These are phyloP conservation scores for Pheosia gnoma DNA, from an alignment of 2,888 invertebrate genomes.

Conservation along the genomic window DNA sequence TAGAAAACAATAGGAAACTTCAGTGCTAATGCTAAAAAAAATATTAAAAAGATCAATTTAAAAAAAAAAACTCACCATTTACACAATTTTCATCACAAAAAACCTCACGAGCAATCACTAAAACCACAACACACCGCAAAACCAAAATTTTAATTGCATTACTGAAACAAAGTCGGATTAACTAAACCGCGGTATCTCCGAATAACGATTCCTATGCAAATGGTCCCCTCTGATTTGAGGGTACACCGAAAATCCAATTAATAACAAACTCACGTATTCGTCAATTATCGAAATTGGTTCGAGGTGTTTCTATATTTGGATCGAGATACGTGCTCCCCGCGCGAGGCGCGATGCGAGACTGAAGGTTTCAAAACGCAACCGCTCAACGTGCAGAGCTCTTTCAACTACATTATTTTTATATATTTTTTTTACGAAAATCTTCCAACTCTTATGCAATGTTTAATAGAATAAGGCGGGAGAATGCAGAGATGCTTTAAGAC, in stretches of 20 bases:
- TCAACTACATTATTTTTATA: constrained; percentile 28
- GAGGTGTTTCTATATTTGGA: constrained; percentile 7
- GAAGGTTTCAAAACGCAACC: constrained; percentile 30
- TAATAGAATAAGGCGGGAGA: no score
- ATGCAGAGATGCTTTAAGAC: no score
- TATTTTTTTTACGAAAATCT: constrained; percentile 4
- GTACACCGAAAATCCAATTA: constrained; percentile 43
- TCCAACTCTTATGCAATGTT: background rate
- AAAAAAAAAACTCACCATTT: constrained; percentile 26
- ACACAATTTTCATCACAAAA: constrained; percentile 26
- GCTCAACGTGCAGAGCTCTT: constrained; percentile 21
- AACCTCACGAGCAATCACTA: constrained; percentile 22
- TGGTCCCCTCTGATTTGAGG: constrained; percentile 30
- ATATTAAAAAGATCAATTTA: background rate
- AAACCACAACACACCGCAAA: constrained; percentile 24
- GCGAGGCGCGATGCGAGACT: constrained; percentile 19
- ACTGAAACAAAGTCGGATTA: constrained; percentile 21
- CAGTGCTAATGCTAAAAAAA: no score
- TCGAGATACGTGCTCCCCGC: constrained; percentile 22
- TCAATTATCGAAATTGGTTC: constrained; percentile 36
- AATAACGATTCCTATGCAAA: constrained; percentile 40
- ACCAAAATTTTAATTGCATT: constrained; percentile 23
- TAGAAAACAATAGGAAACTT: no score
- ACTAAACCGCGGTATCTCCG: constrained; percentile 26
- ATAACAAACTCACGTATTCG: constrained; percentile 40